Conservation (phyloP, 1,140 invertebrate species). For the Drosophila ohnishii region DNA sequence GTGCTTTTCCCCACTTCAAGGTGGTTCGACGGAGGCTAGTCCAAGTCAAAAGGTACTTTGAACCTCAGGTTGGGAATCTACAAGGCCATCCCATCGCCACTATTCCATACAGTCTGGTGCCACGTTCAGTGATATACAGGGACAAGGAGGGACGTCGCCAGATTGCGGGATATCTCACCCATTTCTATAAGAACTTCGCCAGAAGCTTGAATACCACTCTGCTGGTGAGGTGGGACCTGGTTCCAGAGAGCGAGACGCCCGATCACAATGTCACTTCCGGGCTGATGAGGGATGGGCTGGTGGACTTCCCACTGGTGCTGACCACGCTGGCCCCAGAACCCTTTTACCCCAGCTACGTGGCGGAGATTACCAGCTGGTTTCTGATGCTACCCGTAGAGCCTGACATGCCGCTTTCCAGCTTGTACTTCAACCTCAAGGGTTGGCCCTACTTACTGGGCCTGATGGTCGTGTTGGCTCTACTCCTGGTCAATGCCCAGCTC, state of each 20-base stretch:
- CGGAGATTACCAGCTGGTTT: slow-evolving; percentile 50
- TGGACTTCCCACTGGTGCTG: slow-evolving; percentile 42
- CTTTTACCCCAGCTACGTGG: slow-evolving; percentile 16
- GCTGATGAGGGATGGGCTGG: background rate
- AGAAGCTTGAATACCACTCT: slow-evolving; percentile 35
- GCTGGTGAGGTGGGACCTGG: slow-evolving; percentile 11
- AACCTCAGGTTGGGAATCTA: slow-evolving; percentile 37
- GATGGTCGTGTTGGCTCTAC: slow-evolving; percentile 27
- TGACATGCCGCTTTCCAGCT: slow-evolving; percentile 5
- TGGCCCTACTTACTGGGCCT: slow-evolving; percentile 12
- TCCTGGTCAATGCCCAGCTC: slow-evolving; percentile 23
- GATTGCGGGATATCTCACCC: slow-evolving; percentile 40
- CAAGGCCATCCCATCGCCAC: slow-evolving; percentile 30
- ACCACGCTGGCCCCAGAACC: slow-evolving; percentile 8
- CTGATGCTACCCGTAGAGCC: slow-evolving; percentile 52
- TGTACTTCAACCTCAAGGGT: slow-evolving; percentile 12
- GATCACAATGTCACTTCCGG: background rate
- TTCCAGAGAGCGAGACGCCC: slow-evolving; percentile 7
- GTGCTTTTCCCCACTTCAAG: slow-evolving; percentile 46
- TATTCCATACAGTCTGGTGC: slow-evolving; percentile 43
- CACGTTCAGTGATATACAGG: slow-evolving; percentile 39
- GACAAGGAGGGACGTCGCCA: slow-evolving; percentile 30
- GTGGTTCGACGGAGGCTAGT: slow-evolving; percentile 6
- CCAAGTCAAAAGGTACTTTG: slow-evolving; percentile 20
- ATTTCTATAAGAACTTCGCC: slow-evolving; percentile 46